phyloP scores from a whole-genome alignment of 2,113 vertebrate species.

The Bubo scandiacus region DNA sequence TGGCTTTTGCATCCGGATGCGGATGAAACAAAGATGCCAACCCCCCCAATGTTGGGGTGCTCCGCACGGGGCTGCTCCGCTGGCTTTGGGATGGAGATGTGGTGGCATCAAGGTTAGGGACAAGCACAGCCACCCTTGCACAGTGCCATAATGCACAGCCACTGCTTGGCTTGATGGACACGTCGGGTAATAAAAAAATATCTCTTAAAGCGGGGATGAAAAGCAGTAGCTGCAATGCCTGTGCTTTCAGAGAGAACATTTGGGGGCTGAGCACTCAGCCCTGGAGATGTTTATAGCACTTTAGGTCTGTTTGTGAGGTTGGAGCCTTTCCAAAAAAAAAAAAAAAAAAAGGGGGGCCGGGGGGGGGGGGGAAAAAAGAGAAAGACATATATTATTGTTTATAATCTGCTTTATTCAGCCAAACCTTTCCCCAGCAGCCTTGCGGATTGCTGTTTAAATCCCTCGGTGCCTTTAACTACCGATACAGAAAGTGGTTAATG shows the following conservation, averaged over 20 bases:
- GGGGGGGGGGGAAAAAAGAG: not conserved
- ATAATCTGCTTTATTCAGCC: slow-evolving; percentile 90
- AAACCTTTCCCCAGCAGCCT: slow-evolving; percentile 80
- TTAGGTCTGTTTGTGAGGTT: slow-evolving; percentile 75
- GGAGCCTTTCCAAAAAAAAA: slow-evolving; percentile 73
- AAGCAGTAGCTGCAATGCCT: not conserved
- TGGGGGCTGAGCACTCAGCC: slow-evolving; percentile 50
- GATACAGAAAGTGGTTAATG: slow-evolving; percentile 85
- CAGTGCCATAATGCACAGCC: not conserved
- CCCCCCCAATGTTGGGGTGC: fast-evolving
- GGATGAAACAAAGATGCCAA: not conserved
- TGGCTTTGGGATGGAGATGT: not conserved
- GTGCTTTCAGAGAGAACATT: slow-evolving; percentile 57
- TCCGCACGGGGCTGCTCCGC: fast-evolving
- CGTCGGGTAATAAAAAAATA: slow-evolving; percentile 43
- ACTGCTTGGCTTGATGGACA: slow-evolving; percentile 47
- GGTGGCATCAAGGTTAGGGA: not conserved
- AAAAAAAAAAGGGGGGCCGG: not conserved
- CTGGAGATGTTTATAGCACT: slow-evolving; percentile 79
- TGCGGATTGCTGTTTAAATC: slow-evolving; percentile 85
- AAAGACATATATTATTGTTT: slow-evolving; percentile 84
- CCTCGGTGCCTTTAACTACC: slow-evolving; percentile 86
- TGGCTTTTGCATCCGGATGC: fast-evolving
- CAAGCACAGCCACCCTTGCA: not conserved
- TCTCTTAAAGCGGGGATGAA: slow-evolving; percentile 20